Evolutionary conservation across 2,797 vertebrate genomes (phyloP).

Genomic region (Halcyon chelicuti): DNA sequence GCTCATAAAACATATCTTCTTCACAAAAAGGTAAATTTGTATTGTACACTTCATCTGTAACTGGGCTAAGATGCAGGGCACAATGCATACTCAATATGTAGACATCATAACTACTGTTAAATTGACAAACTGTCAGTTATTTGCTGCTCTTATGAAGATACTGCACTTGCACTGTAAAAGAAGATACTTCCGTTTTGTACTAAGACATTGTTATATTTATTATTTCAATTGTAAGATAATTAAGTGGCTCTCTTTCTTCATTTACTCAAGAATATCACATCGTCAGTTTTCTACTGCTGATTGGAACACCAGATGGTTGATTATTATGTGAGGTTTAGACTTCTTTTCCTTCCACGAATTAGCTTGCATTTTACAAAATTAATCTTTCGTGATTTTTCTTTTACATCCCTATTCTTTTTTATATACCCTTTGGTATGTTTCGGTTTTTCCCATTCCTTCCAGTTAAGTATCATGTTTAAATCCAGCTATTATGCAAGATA

Average conservation of each 20-base stretch:
- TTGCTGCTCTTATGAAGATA: background rate
- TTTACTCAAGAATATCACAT: background rate
- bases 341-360: background rate
- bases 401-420: background rate
- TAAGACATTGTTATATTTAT: background rate
- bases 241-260: background rate
- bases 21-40: background rate
- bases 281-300: background rate
- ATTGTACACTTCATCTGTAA: background rate
- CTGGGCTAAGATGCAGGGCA: background rate
- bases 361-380: background rate
- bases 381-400: background rate
- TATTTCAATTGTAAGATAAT: background rate
- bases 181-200: background rate
- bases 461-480: background rate
- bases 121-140: background rate
- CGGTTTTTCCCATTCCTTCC: background rate
- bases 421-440: background rate
- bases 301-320: background rate
- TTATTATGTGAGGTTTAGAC: background rate
- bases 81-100: background rate
- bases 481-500: background rate
- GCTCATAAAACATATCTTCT: background rate
- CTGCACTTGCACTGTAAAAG: background rate
- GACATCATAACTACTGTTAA: background rate